Evolutionary conservation across 2,797 vertebrate genomes (phyloP), one percentile per base, ranked within the genome.

Genomic region (Smutsia gigantea): DNA sequence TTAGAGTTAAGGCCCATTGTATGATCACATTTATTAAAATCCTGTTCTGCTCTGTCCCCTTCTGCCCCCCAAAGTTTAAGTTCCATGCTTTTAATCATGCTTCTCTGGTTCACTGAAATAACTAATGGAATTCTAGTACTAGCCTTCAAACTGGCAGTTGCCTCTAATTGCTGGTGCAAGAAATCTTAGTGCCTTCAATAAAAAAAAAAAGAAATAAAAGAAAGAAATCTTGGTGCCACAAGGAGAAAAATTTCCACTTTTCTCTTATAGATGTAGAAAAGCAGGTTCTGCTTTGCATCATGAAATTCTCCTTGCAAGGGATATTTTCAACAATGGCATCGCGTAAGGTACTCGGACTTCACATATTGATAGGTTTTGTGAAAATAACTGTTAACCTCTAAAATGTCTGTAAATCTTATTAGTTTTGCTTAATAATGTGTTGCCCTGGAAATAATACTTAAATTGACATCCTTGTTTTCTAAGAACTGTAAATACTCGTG

Each of bases 341-440:
- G 75, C 78, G 1, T 87, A 81, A 90, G 29, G 75, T 31, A 13
- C 12, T n/a, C 34, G 29, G 29, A 95, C 18, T 75, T 82, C 29
- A 72, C 11, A 61, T 68, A 31, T 29, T 87, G 42, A 21, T 29
- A 57, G 37, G 2, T 34, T 34, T 79, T 74, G n/a, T 83, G n/a
- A 93, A 87, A 89, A 94, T 94, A 91, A 66, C n/a, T 29, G 85
- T 75, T 93, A 82, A 82, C 18, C n/a, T 93, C 9, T 51, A 85
- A 91, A 81, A 29, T 57, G 27, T 64, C 71, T 77, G 18, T 17
- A 78, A 78, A 61, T 90, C 61, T 93, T 39, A 53, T 87, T 94
- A 71, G n/a, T 90, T 92, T 79, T 96, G 31, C 42, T 82, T 42
- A 78, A 39, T 71, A 84, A 46, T 85, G 19, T 61, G 4, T 89